A percentile compares a stretch with the other conserved stretches of the same genome.
phyloP scores from a whole-genome alignment of 1,140 invertebrate genomes.

The Harpegnathos saltator region DNA sequence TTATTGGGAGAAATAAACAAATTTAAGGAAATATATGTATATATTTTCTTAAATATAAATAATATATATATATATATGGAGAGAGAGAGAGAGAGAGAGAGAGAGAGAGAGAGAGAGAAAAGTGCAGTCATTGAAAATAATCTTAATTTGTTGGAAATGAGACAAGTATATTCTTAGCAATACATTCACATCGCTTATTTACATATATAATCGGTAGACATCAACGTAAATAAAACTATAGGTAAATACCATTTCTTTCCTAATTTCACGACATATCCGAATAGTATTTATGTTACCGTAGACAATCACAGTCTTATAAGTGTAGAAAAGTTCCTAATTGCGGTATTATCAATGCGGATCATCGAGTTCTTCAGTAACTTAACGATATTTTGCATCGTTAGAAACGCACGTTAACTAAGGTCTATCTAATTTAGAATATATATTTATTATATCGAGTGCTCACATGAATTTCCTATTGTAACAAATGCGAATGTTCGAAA shows the following conservation, averaged over 20 bases:
- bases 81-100: too few species aligned
- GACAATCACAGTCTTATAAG: conserved; percentile 70
- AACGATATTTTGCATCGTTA: conserved; percentile 51
- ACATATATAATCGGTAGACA: conserved; percentile 68
- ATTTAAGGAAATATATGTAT: conserved; percentile 28
- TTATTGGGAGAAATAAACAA: not conserved
- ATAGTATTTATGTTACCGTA: conserved; percentile 65
- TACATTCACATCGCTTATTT: conserved; percentile 71
- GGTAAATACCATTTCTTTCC: conserved; percentile 57
- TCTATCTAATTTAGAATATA: conserved; percentile 63
- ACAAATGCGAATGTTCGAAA: conserved; percentile 37
- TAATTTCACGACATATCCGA: conserved; percentile 63
- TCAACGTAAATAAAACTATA: conserved; percentile 68
- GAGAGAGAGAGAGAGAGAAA: too few species aligned
- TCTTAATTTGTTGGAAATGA: conserved; percentile 66
- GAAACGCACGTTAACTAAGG: conserved; percentile 59
- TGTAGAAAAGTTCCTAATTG: conserved; percentile 67
- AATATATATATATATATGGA: too few species aligned
- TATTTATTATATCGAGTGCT: conserved; percentile 59
- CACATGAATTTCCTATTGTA: conserved; percentile 32
- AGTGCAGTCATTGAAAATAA: conserved; percentile 57
- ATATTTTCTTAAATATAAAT: too few species aligned
- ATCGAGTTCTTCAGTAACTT: conserved; percentile 44
- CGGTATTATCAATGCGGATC: conserved; percentile 33
- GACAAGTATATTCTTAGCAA: conserved; percentile 70